Base-by-base conservation (phyloP, 2,888 invertebrate genomes). In the Cylindroiulus punctatus region DNA sequence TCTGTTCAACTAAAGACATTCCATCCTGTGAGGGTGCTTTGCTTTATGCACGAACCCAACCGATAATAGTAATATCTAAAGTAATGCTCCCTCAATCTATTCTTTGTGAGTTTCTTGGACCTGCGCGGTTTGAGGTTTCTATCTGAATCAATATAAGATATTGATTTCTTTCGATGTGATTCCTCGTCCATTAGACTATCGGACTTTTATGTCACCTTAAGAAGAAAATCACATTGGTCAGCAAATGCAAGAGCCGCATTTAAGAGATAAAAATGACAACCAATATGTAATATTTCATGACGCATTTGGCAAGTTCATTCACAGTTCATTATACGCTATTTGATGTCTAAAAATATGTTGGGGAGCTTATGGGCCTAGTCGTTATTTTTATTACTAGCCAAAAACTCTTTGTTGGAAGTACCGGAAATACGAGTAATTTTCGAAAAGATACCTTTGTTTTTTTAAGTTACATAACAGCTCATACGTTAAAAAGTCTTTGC, bases 171-270 rank as follows among this genome's bases (percentile, higher is more conserved):
- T 83, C 40, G 26, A 40, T 42, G 44, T 83, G 44, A 42, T 22
- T 44, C 83, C 83, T 19, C 22, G 14, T 40, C 44, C 83, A 42
- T 83, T 83, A 40, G 83, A n/a, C 83, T 83, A 83, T 83, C 83
- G n/a, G 83, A 22, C 40, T 22, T 83, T 83, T 22, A 40, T 40
- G 83, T 44, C 83, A 83, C 83, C 32, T 83, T 83, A 83, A 8
- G 44, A 42, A 83, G 32, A 83, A 83, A 83, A 83, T 42, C 14
- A 40, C 83, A 83, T 22, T 26, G 40, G 83, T 83, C 83, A 83
- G 83, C 83, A 83, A 40, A 40, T 83, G 83, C 40, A 83, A 22
- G 44, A 40, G 14, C 44, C 76, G 2, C 76, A 76, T 76, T 76
- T 76, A 76, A 76, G 30, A 76, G 76, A 76, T 76, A 76, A 76